Evolutionary conservation across 2,113 vertebrate species (phyloP).

Genomic region (Tylochromis polylepis): DNA sequence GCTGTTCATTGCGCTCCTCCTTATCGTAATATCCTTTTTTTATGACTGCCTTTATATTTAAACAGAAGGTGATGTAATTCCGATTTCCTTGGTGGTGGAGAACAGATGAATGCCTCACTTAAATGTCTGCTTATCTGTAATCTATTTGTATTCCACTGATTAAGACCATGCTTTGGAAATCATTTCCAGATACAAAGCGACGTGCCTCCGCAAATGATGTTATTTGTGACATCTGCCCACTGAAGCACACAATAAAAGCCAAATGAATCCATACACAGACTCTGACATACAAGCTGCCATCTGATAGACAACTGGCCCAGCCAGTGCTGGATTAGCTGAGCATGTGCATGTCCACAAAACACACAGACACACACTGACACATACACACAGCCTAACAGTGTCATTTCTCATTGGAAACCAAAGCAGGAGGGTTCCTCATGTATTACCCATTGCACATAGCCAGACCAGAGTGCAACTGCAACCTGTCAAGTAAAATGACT

Average conservation of each 20-base stretch:
- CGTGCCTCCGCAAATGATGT: background rate
- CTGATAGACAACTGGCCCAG: constrained; percentile 16
- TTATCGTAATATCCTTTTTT: background rate
- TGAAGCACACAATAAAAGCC: background rate
- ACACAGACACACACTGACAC: background rate
- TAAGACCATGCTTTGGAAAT: background rate
- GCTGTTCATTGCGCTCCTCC: background rate
- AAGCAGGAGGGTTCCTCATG: constrained; percentile 37
- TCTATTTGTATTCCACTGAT: constrained; percentile 1
- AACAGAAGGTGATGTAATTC: background rate
- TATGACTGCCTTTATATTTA: background rate
- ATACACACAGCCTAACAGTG: background rate
- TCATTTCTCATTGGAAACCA: constrained; percentile 48
- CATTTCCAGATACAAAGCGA: background rate
- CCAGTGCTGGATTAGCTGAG: constrained; percentile 1
- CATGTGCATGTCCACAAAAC: background rate
- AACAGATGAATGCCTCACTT: background rate
- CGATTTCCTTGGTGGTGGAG: background rate
- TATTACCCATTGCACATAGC: constrained; percentile 37
- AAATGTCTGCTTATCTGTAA: background rate
- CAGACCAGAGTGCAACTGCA: constrained; percentile 43
- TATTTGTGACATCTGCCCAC: background rate
- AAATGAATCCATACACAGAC: constrained; percentile 26
- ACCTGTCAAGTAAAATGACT: constrained; percentile 60
- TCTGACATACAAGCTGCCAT: constrained; percentile 18